phyloP scores from a whole-genome alignment of 2,797 vertebrate species.

The Hydrophis major region DNA sequence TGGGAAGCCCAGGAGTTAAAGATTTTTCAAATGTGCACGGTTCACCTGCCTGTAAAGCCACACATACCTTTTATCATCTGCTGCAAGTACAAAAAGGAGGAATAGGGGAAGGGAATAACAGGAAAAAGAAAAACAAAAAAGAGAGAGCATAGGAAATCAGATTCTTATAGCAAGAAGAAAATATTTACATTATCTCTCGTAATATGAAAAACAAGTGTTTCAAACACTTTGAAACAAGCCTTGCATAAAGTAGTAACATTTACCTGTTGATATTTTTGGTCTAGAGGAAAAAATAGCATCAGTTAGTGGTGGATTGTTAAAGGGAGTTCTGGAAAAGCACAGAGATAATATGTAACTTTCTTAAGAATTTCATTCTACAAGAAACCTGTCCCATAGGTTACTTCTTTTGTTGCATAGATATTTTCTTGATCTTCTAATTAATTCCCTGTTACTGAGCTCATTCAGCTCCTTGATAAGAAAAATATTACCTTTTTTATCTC shows the following conservation, averaged over 20 bases:
- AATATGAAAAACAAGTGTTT: conserved; percentile 31
- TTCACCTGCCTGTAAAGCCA: conserved; percentile 16
- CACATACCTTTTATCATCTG: conserved; percentile 65
- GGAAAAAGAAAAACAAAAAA: conserved; percentile 27
- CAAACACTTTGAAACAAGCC: conserved; percentile 15
- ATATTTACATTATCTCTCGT: neutral
- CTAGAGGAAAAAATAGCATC: conserved; percentile 11
- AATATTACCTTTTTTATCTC: neutral
- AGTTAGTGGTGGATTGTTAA: neutral
- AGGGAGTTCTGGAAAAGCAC: conserved; percentile 33
- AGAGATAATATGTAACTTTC: conserved; percentile 5
- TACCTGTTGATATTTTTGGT: conserved; percentile 43
- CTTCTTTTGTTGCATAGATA: neutral
- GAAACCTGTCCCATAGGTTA: neutral
- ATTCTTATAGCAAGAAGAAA: conserved; percentile 37
- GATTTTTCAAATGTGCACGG: neutral
- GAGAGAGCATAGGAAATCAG: conserved; percentile 52
- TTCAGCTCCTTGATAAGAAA: neutral
- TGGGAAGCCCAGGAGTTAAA: neutral
- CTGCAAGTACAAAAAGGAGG: conserved; percentile 42
- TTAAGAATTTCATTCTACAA: conserved; percentile 13
- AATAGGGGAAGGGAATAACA: neutral
- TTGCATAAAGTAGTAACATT: conserved; percentile 34
- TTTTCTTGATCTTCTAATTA: neutral
- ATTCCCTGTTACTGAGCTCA: neutral